Conservation (phyloP, 2,797 vertebrate species). For the Ambastaia sidthimunki region DNA sequence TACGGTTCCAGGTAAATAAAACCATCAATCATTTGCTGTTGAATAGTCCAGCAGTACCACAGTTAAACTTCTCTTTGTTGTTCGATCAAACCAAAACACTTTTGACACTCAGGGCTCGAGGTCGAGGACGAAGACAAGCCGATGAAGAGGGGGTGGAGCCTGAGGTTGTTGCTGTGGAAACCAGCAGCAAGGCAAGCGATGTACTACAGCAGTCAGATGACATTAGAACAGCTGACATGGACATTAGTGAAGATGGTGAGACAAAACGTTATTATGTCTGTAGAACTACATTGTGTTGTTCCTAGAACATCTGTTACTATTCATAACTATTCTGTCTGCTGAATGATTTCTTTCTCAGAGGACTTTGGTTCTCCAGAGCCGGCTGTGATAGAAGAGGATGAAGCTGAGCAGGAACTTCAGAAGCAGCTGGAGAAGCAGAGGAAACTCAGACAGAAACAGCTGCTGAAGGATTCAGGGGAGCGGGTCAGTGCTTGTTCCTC, state of each 20-base stretch:
- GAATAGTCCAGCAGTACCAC: not conserved
- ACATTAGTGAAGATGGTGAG: constrained; percentile 86
- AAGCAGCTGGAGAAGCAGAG: constrained; percentile 92
- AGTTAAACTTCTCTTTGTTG: not conserved
- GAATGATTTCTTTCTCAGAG: constrained; percentile 60
- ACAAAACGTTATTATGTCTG: not conserved
- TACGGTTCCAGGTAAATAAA: constrained; percentile 84
- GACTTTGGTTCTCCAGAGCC: constrained; percentile 65
- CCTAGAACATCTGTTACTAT: not conserved
- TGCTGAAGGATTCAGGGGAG: constrained; percentile 84
- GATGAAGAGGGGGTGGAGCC: constrained; percentile 49
- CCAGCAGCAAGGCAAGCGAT: not conserved
- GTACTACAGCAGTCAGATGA: constrained; percentile 79
- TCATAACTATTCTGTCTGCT: not conserved
- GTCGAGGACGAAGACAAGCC: constrained; percentile 62
- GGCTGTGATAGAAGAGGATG: constrained; percentile 84
- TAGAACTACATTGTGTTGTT: not conserved
- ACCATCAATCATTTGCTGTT: not conserved
- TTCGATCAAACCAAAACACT: not conserved
- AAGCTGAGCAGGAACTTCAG: constrained; percentile 88
- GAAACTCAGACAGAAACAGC: constrained; percentile 82
- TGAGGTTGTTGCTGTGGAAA: constrained; percentile 34
- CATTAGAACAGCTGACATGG: constrained; percentile 87
- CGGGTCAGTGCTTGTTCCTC: constrained; percentile 70
- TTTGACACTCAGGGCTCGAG: constrained; percentile 67